A percentile compares a stretch with the other conserved stretches of the same genome.
Evolutionary conservation across 2,797 vertebrate genomes (phyloP).

Genomic region (Paguma larvata): DNA sequence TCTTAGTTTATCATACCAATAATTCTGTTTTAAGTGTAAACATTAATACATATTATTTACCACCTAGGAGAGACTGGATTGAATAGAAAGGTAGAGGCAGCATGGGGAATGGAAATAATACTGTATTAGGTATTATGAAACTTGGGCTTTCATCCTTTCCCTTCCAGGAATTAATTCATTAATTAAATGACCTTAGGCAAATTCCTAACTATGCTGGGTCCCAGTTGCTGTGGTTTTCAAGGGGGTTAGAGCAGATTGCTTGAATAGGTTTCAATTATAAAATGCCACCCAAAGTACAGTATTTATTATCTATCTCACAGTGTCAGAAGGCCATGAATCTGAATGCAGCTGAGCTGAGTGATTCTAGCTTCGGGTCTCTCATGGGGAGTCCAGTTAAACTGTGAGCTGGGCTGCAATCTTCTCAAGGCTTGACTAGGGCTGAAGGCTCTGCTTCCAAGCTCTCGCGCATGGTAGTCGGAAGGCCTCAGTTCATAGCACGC

Average conservation of each 20-base stretch:
- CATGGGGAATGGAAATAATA: background rate
- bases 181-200: constrained; percentile 16
- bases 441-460: background rate
- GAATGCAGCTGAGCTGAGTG: background rate
- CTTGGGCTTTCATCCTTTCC: background rate
- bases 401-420: background rate
- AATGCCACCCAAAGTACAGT: background rate
- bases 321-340: background rate
- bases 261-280: constrained; percentile 45
- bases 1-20: constrained; percentile 1
- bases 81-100: background rate
- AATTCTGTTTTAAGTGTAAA: constrained; percentile 8
- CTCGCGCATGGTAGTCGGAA: background rate
- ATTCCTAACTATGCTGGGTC: background rate
- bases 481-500: background rate
- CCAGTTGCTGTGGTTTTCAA: background rate
- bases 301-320: background rate
- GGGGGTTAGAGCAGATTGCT: background rate
- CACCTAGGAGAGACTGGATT: background rate
- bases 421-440: background rate
- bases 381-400: background rate
- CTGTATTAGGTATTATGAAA: background rate
- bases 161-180: constrained; percentile 24
- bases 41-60: background rate
- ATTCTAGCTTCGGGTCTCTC: background rate